Evolutionary conservation across 2,888 invertebrate genomes (phyloP).

Genomic region (Cerastis rubricosa): DNA sequence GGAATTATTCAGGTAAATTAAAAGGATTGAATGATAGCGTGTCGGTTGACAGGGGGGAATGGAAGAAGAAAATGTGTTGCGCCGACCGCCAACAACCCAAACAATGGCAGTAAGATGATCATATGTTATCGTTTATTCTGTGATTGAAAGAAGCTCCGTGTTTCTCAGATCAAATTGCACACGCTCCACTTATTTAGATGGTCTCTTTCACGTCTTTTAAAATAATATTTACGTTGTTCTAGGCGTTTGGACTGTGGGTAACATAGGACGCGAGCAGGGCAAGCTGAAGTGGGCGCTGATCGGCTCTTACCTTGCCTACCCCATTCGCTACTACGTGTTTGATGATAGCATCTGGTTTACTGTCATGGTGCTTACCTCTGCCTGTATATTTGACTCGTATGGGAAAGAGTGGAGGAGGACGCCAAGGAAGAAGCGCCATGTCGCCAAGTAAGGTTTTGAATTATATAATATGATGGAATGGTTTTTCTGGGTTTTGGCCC

Average conservation of each 20-base stretch:
- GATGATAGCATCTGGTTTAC: slow-evolving; percentile 94
- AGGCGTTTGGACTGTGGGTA: slow-evolving; percentile 98
- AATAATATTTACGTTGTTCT: slow-evolving; percentile 59
- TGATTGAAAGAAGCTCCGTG: not conserved
- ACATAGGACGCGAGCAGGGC: slow-evolving; percentile 96
- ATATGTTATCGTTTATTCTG: not conserved
- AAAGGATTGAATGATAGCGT: not conserved
- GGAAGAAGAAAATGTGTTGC: not conserved
- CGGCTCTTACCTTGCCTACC: slow-evolving; percentile 92
- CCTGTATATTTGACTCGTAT: slow-evolving; percentile 93
- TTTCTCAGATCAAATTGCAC: not conserved
- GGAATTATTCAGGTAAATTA: not conserved
- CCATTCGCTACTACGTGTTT: slow-evolving; percentile 93
- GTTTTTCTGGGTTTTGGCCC: not conserved
- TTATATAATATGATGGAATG: not conserved
- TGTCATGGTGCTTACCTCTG: slow-evolving; percentile 92
- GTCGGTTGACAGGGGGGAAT: not conserved
- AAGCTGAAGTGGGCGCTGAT: slow-evolving; percentile 92
- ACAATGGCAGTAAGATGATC: not conserved
- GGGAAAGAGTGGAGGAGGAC: slow-evolving; percentile 95
- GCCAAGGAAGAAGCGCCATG: slow-evolving; percentile 83
- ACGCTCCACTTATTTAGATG: not conserved
- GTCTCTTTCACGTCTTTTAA: not conserved
- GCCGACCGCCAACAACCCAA: not conserved
- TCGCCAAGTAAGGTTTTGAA: slow-evolving; percentile 77